Base-by-base conservation (phyloP, 1,140 invertebrate species). In the Drosophila hydei region DNA sequence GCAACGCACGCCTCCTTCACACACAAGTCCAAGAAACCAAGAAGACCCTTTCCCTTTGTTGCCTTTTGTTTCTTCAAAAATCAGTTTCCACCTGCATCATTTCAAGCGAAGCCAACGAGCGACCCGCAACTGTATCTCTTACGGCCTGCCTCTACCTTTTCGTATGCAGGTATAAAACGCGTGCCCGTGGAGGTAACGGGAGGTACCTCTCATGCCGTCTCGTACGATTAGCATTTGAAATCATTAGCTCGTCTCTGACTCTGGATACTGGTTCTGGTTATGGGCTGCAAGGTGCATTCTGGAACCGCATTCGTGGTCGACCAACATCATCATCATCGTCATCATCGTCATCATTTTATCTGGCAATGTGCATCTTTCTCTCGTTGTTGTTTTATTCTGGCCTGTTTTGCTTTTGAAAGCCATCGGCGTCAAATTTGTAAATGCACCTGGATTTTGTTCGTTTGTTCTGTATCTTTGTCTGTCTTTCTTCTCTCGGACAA, bases 51-150 rank as follows among this genome's bases (percentile, higher is more conserved):
- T 72, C 64, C 64, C 72, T 77, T 64, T 58, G 16, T 42, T 72
- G 8, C 38, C 38, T 42, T 63, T 36, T 52, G 38, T 64, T 75
- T 65, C 64, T 52, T 19, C 7, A 48, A 67, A 85, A 88, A 88
- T 88, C 83, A 67, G 78, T 83, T 88, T 89, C 83, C 83, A 88
- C 75, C 83, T 88, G 83, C 83, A 88, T 88, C 83, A 83, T 88
- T 88, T 88, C 78, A 36, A 38, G 74, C 47, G 60, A 74, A 81
- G 38, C 55, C 43, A 45, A 8, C 19, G 59, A 60, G 30, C 33
- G 38, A 69, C 27, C 48, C 27, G 63, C 73, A 88, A 88, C 75
- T 71, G 78, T 88, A 88, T 76, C 70, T 77, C 42, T 72, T 62
- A 45, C 38, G 19, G 58, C 42, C 42, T 14, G 58, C 47, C 42